Evolutionary conservation across 2,113 vertebrate species (phyloP).

Genomic region (Brachionichthys hirsutus): DNA sequence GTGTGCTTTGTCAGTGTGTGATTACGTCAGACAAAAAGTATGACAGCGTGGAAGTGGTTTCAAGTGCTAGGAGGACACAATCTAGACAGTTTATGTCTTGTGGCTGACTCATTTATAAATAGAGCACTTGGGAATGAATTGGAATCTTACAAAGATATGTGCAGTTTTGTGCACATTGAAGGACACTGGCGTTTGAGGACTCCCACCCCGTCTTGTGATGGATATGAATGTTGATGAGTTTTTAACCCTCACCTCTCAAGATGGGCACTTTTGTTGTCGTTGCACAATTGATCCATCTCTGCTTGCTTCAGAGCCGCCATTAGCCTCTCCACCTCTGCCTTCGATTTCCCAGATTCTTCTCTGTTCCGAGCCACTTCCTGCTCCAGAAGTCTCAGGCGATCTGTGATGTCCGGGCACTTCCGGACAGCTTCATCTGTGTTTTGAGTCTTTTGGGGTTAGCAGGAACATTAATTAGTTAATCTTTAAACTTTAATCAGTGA

Average conservation of each 20-base stretch:
- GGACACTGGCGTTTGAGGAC: slow-evolving; percentile 30
- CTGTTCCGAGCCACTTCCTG: slow-evolving; percentile 91
- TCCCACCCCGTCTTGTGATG: slow-evolving; percentile 26
- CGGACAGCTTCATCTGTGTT: slow-evolving; percentile 84
- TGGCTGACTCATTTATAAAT: slow-evolving; percentile 64
- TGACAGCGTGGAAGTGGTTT: slow-evolving; percentile 56
- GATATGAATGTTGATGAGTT: slow-evolving; percentile 5
- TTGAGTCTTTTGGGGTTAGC: slow-evolving; percentile 76
- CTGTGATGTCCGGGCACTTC: slow-evolving; percentile 87
- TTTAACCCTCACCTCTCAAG: slow-evolving; percentile 87
- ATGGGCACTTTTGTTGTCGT: slow-evolving; percentile 92
- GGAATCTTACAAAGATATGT: slow-evolving; percentile 39
- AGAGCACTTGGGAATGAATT: slow-evolving; percentile 53
- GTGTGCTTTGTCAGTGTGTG: slow-evolving; percentile 19
- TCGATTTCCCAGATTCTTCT: slow-evolving; percentile 89
- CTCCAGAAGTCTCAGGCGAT: slow-evolving; percentile 89
- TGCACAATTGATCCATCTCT: slow-evolving; percentile 89
- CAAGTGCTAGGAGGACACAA: slow-evolving; percentile 57
- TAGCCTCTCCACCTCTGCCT: slow-evolving; percentile 90
- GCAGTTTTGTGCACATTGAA: slow-evolving; percentile 42
- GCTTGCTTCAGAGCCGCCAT: slow-evolving; percentile 89
- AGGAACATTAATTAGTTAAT: not conserved
- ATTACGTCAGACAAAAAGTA: slow-evolving; percentile 51
- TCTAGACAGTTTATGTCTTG: slow-evolving; percentile 63
- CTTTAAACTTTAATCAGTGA: too few species aligned